Base-by-base conservation (phyloP, 1,140 invertebrate genomes). In the Nebria ingens region DNA sequence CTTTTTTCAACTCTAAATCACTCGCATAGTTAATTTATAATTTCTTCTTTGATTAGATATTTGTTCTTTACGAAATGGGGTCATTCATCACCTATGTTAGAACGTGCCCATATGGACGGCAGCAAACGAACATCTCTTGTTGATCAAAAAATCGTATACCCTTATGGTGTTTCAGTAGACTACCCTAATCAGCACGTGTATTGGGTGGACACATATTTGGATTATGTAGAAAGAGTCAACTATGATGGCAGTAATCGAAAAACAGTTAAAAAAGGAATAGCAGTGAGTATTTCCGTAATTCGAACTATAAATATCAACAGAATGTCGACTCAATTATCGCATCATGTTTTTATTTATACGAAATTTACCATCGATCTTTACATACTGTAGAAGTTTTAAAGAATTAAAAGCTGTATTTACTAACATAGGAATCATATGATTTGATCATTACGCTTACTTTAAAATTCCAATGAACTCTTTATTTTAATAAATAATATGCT, bases 11-110 rank as follows among this genome's bases (percentile, higher is more conserved):
- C n/a, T n/a, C n/a, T n/a, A n/a, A n/a, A n/a, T n/a, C n/a, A n/a
- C n/a, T n/a, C n/a, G n/a, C n/a, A n/a, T n/a, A n/a, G n/a, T n/a
- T n/a, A n/a, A n/a, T n/a, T n/a, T n/a, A n/a, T n/a, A n/a, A n/a
- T n/a, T n/a, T n/a, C n/a, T n/a, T n/a, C n/a, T 29, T 20, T 60
- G 58, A 59, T 34, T 65, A 83, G 84, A n/a, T 76, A 75, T 57
- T 81, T 89, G 75, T 89, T 88, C 71, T 88, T 85, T 68, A 83
- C 84, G n/a, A 82, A 84, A 65, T 87, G 84, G 82, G 84, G 83
- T 51, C 71, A 74, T 53, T 72, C 75, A 11, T 67, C 76, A 17
- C 77, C 86, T 2, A 76, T 74, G 62, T 65, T 92, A 59, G 79
- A 82, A 60, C 72, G 83, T 52, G 76, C 81, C 1, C 58, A 66